phyloP scores from a whole-genome alignment of 2,797 vertebrate genomes.

The Amphiprion clarkii region DNA sequence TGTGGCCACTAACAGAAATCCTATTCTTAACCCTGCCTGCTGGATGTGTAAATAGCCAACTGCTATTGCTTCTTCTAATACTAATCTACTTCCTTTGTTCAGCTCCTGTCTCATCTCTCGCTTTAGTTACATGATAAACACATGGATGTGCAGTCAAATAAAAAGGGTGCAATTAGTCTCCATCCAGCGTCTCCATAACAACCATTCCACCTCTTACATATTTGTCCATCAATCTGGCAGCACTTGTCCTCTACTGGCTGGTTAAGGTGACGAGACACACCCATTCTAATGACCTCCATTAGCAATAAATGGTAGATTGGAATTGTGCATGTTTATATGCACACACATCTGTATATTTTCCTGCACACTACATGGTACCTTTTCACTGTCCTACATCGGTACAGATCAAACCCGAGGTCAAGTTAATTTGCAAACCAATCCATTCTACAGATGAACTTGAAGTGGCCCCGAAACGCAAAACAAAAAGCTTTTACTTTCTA shows the following conservation, averaged over 20 bases:
- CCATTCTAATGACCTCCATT: constrained; percentile 43
- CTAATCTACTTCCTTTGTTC: not conserved
- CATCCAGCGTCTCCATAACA: constrained; percentile 43
- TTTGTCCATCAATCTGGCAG: constrained; percentile 40
- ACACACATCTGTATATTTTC: not conserved
- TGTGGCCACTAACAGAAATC: not conserved
- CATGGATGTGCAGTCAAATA: constrained; percentile 9
- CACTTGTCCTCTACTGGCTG: constrained; percentile 54
- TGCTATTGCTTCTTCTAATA: not conserved
- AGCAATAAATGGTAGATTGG: constrained; percentile 25
- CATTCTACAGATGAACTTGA: constrained; percentile 43
- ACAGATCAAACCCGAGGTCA: constrained; percentile 31
- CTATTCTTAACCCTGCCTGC: not conserved
- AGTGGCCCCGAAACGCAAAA: not conserved
- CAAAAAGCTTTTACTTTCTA: constrained; percentile 11
- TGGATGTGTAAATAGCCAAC: not conserved
- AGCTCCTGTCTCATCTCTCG: not conserved
- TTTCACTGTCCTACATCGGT: not conserved
- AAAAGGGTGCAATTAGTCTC: constrained; percentile 17
- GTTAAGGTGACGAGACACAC: constrained; percentile 55
- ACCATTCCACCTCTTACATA: constrained; percentile 15
- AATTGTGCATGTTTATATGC: constrained; percentile 17
- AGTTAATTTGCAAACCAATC: constrained; percentile 57
- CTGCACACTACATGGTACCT: not conserved
- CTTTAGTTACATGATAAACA: not conserved